Base-by-base conservation (phyloP, 2,797 vertebrate species). In the Amblyraja radiata region DNA sequence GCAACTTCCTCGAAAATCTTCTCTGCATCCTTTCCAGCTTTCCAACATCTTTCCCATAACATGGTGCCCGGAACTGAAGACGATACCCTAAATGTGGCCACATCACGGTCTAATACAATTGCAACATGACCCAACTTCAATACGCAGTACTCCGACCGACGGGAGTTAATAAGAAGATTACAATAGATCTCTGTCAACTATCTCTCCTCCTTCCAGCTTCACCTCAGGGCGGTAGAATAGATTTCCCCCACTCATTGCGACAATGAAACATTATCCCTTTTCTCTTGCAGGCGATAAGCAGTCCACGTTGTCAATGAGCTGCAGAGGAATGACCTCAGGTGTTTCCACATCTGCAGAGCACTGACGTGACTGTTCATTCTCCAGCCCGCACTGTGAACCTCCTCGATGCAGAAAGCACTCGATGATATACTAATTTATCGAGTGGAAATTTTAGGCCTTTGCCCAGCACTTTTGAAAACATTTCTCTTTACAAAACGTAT, bases 401-500 rank as follows among this genome's bases (percentile, higher is more conserved):
- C 21, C 36, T 71, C 68, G 36, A 65, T 46, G 28, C 28, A 90
- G 21, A 74, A 91, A 73, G 32, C 25, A 46, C 23, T 91, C 1
- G 46, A 91, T 39, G 25, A 91, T 39, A 25, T 28, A 54, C 23
- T 39, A 10, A 90, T 91, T 90, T 71, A 90, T 63, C 71, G 6
- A 90, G n/a, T 90, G 86, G 65, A 32, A 90, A n/a, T 71, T 73
- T 46, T 39, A 25, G 21, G 71, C 65, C 39, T 91, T 63, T 71
- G 36, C 36, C 90, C 21, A 25, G 65, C 6, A 68, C 68, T 73
- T 91, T 71, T 91, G 68, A 36, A 91, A 91, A 74, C 73, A 68
- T 91, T 54, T 71, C 88, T 74, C 18, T 73, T 74, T 91, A 39
- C 90, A 46, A 74, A 91, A 74, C 68, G 10, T 91, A 91, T 91